Conservation (phyloP, 2,888 invertebrate species). For the Melipona beecheii region DNA sequence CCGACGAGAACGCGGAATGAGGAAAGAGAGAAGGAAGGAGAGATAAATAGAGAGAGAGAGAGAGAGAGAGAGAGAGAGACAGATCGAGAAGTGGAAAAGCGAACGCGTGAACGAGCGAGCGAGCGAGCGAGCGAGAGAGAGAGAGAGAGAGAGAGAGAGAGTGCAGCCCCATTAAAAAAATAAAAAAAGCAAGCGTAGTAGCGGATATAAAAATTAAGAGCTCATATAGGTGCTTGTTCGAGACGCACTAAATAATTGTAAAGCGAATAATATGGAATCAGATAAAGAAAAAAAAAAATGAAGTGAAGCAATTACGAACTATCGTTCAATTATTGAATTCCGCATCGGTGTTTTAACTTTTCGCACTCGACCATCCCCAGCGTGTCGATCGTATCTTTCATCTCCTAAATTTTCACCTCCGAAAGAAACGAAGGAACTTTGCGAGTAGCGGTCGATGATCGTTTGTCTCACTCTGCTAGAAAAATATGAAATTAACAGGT, state of each 20-base stretch:
- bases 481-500: neutral
- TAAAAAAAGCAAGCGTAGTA: slow-evolving; percentile 50
- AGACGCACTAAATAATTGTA: slow-evolving; percentile 52
- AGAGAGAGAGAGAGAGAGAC: neutral
- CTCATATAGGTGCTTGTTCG: slow-evolving; percentile 56
- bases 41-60: neutral
- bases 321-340: slow-evolving; percentile 55
- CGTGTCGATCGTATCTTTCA: neutral
- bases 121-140: neutral
- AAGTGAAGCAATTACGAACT: slow-evolving; percentile 48
- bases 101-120: neutral
- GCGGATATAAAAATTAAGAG: slow-evolving; percentile 51
- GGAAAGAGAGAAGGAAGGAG: neutral
- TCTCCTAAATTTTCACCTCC: neutral
- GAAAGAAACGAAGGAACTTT: neutral
- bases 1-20: neutral
- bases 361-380: slow-evolving; percentile 23
- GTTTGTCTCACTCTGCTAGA: neutral
- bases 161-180: slow-evolving; percentile 38
- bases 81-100: neutral
- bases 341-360: slow-evolving; percentile 44
- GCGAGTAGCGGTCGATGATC: too few species aligned
- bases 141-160: slow-evolving; percentile 1
- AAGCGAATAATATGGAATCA: slow-evolving; percentile 41
- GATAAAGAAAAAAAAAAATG: slow-evolving; percentile 36